Conservation (phyloP, 2,797 vertebrate genomes). For the Zonotrichia albicollis region DNA sequence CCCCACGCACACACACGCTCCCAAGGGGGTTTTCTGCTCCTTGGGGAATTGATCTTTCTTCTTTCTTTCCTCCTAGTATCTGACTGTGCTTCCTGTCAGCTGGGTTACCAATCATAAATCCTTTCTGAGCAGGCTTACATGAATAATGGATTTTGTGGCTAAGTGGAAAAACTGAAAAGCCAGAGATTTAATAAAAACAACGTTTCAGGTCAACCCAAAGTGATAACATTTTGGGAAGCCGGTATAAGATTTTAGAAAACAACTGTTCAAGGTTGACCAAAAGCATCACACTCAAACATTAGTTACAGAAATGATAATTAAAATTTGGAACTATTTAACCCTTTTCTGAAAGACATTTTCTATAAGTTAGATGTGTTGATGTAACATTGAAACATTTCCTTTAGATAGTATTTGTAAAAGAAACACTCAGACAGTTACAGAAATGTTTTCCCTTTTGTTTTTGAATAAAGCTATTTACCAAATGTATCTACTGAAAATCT, state of each 20-base stretch:
- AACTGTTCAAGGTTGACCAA: neutral
- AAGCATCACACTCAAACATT: neutral
- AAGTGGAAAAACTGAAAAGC: neutral
- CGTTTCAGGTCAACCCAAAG: neutral
- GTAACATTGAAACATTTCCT: neutral
- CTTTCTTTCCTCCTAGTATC: constrained; percentile 27
- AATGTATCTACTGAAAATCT: constrained; percentile 37
- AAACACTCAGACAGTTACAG: constrained; percentile 36
- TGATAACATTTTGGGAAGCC: neutral
- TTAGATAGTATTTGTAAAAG: constrained; percentile 21
- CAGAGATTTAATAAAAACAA: neutral
- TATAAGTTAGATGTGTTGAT: neutral
- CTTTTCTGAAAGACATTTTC: neutral
- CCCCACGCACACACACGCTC: neutral
- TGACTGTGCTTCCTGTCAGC: constrained; percentile 55
- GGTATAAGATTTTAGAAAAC: neutral
- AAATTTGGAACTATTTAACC: neutral
- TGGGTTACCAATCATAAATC: constrained; percentile 42
- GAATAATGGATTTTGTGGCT: constrained; percentile 42
- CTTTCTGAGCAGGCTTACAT: neutral
- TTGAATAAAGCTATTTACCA: constrained; percentile 7
- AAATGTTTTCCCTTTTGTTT: constrained; percentile 34
- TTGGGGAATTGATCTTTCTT: neutral
- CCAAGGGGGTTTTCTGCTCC: neutral
- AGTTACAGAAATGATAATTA: neutral